These are phyloP conservation scores for Drosophila carrolli DNA, from an alignment of 1,140 invertebrate genomes.

Conservation along the genomic window DNA sequence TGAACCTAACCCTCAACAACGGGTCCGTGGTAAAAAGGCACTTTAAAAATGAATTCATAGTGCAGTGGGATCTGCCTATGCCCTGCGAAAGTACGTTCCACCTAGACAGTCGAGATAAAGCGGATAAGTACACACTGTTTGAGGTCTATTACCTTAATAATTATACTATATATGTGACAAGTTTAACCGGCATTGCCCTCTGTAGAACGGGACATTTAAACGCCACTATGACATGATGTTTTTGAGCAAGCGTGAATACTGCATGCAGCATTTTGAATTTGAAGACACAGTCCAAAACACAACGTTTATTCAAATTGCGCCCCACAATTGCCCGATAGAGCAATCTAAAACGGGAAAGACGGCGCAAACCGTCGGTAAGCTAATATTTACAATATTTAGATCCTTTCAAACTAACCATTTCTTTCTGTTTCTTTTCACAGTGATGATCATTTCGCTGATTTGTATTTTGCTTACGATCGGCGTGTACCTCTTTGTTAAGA, in stretches of 20 bases:
- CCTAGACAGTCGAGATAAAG: constrained; percentile 29
- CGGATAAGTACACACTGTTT: constrained; percentile 50
- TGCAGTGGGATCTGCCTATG: constrained; percentile 45
- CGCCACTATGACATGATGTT: constrained; percentile 1
- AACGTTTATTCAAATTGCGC: constrained; percentile 10
- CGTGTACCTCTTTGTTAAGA: constrained; percentile 89
- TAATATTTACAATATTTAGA: too few relatives aligned
- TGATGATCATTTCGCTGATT: constrained; percentile 88
- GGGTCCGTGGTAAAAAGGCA: constrained; percentile 26
- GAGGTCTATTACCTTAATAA: constrained; percentile 42
- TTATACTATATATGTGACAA: neutral
- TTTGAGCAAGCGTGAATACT: constrained; percentile 60
- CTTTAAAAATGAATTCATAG: constrained; percentile 54
- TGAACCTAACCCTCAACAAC: constrained; percentile 51
- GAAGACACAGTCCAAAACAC: too few relatives aligned
- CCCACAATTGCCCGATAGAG: constrained; percentile 33
- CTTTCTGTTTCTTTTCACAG: constrained; percentile 73
- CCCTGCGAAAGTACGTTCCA: constrained; percentile 43
- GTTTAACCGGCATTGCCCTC: neutral
- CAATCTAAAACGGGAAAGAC: neutral
- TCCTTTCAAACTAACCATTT: too few relatives aligned
- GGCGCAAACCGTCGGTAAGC: constrained; percentile 19
- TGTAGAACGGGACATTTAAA: constrained; percentile 55
- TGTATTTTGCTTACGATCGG: constrained; percentile 89
- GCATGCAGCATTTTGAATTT: constrained; percentile 44